Conservation (phyloP, 1,140 invertebrate genomes). For the Leptopilina clavipes region DNA sequence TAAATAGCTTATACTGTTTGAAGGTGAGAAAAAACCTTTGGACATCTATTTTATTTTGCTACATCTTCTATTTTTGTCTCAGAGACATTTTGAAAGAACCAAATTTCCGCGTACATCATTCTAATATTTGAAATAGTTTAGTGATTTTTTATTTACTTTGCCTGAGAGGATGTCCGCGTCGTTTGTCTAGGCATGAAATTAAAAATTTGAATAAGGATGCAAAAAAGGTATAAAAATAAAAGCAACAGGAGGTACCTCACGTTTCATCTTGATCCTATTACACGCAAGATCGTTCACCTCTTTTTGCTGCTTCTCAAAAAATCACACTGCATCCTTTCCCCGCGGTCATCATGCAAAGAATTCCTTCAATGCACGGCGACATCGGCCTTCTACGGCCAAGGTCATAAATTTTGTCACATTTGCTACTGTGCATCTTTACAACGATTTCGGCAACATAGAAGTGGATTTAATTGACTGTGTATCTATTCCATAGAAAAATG, state of each 20-base stretch:
- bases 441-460: not conserved
- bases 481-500: not conserved
- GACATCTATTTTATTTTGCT: no score
- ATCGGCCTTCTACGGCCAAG: conserved; percentile 46
- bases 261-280: conserved; percentile 71
- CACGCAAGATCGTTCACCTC: conserved; percentile 45
- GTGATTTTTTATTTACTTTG: no score
- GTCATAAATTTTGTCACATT: conserved; percentile 41
- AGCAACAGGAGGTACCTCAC: conserved; percentile 63
- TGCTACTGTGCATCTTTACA: not conserved
- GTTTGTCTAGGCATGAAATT: no score
- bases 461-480: not conserved
- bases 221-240: conserved; percentile 35
- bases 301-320: conserved; percentile 45
- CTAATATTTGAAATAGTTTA: no score
- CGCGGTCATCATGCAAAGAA: conserved; percentile 34
- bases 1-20: no score
- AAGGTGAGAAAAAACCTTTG: no score
- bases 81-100: no score
- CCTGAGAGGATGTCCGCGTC: no score
- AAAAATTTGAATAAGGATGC: no score
- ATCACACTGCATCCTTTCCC: conserved; percentile 40
- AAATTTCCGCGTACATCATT: no score
- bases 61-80: no score
- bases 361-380: conserved; percentile 22